Evolutionary conservation across 1,140 invertebrate genomes (phyloP).

Genomic region (Lutraria rhynchaena): DNA sequence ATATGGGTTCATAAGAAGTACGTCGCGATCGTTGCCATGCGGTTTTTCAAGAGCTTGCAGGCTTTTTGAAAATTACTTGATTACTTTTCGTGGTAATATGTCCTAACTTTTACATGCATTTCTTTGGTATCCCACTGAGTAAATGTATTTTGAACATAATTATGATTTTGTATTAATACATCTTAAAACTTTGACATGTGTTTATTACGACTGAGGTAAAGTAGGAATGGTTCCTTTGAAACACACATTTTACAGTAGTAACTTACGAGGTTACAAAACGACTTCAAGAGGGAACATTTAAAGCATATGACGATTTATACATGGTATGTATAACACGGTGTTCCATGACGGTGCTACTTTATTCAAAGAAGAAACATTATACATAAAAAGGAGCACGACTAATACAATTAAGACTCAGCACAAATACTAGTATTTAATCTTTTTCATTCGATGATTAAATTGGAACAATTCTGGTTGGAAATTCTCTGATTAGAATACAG

Average conservation of each 20-base stretch:
- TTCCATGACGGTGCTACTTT: no score
- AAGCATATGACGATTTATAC: no score
- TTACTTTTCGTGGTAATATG: slow-evolving; percentile 41
- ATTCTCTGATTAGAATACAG: no score
- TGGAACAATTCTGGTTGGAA: no score
- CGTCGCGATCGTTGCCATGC: slow-evolving; percentile 19
- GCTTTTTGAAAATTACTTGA: slow-evolving; percentile 48
- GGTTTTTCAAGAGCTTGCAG: slow-evolving; percentile 47
- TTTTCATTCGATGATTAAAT: no score
- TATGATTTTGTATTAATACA: slow-evolving; percentile 41
- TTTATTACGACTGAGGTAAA: slow-evolving; percentile 32
- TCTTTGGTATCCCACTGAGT: slow-evolving; percentile 21
- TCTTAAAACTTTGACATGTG: slow-evolving; percentile 18
- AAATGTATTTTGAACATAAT: slow-evolving; percentile 40
- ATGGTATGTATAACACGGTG: no score
- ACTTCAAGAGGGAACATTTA: no score
- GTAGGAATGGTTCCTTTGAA: slow-evolving; percentile 25
- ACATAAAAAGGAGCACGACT: no score
- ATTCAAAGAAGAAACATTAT: no score
- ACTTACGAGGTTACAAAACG: no score
- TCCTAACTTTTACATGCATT: slow-evolving; percentile 17
- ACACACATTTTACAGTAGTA: not conserved
- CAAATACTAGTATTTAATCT: no score
- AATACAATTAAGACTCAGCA: no score
- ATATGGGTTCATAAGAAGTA: slow-evolving; percentile 45